Conservation (phyloP, 2,888 invertebrate genomes). For the Cataglyphis albicans region DNA sequence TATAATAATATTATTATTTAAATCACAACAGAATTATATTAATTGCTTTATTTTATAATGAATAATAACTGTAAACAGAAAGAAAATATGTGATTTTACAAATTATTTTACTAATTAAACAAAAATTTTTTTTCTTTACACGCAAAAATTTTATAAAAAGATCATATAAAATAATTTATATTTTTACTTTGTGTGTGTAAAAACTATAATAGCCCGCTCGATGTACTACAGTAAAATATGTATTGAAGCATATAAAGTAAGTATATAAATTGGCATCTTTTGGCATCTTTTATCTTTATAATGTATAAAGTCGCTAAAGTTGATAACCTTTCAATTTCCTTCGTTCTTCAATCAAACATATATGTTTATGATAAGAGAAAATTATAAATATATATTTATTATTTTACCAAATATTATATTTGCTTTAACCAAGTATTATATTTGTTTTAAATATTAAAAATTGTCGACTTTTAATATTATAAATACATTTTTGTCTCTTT, state of each 20-base stretch:
- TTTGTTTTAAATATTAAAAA: background rate
- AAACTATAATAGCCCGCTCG: background rate
- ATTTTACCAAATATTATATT: slow-evolving; percentile 12
- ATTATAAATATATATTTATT: slow-evolving; percentile 22
- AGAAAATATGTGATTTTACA: background rate
- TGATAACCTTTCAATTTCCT: slow-evolving; percentile 21
- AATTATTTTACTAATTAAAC: slow-evolving; percentile 4
- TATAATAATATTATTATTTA: slow-evolving; percentile 9
- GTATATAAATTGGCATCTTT: background rate
- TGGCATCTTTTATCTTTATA: slow-evolving; percentile 3
- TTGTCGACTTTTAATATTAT: background rate
- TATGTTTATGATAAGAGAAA: background rate
- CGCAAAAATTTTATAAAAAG: background rate
- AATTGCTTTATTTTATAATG: background rate
- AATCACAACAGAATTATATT: background rate
- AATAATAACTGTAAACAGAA: background rate
- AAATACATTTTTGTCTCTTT: background rate
- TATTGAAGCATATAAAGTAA: background rate
- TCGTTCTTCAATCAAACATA: background rate
- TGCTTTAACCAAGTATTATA: background rate
- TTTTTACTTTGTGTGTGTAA: background rate
- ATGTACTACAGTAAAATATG: background rate
- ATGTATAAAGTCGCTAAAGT: background rate
- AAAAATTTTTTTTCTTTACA: background rate
- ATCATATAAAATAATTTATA: background rate